These are phyloP conservation scores for Drosophila koepferae DNA, from an alignment of 2,888 invertebrate genomes.

Conservation along the genomic window DNA sequence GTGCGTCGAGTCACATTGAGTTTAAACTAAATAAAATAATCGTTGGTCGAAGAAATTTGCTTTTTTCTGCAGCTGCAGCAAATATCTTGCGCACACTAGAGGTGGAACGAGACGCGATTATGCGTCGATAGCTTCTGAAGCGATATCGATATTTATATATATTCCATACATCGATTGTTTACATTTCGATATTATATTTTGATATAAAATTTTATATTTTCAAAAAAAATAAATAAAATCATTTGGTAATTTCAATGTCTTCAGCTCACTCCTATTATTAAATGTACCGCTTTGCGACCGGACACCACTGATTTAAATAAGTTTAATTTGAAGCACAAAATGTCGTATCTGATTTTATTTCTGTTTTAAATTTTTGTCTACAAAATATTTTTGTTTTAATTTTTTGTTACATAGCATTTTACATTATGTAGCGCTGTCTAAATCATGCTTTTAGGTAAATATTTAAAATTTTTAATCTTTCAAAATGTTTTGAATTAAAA, in stretches of 20 bases:
- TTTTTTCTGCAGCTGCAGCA: slow-evolving; percentile 56
- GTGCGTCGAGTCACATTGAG: slow-evolving; percentile 48
- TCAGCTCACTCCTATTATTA: not conserved
- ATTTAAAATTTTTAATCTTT: slow-evolving; percentile 12
- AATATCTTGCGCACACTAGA: slow-evolving; percentile 48
- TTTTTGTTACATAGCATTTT: slow-evolving; percentile 49
- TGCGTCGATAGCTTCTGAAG: not conserved
- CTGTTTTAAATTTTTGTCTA: slow-evolving; percentile 47
- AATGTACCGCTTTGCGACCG: not conserved
- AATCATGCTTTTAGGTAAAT: slow-evolving; percentile 36
- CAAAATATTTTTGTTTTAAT: slow-evolving; percentile 40
- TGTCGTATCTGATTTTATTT: slow-evolving; percentile 41
- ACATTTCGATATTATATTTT: not conserved
- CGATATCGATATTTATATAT: slow-evolving; percentile 15
- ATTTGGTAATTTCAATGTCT: too few species aligned
- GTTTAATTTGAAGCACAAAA: slow-evolving; percentile 9
- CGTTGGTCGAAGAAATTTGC: slow-evolving; percentile 38
- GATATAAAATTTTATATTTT: not conserved
- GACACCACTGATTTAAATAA: not conserved
- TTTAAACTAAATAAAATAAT: slow-evolving; percentile 56
- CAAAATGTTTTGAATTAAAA: slow-evolving; percentile 38
- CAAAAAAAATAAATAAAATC: not conserved
- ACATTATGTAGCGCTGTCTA: slow-evolving; percentile 49
- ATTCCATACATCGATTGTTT: not conserved
- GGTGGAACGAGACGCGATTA: slow-evolving; percentile 24